Evolutionary conservation across 1,140 invertebrate species (phyloP).

Genomic region (Trialeurodes vaporariorum): DNA sequence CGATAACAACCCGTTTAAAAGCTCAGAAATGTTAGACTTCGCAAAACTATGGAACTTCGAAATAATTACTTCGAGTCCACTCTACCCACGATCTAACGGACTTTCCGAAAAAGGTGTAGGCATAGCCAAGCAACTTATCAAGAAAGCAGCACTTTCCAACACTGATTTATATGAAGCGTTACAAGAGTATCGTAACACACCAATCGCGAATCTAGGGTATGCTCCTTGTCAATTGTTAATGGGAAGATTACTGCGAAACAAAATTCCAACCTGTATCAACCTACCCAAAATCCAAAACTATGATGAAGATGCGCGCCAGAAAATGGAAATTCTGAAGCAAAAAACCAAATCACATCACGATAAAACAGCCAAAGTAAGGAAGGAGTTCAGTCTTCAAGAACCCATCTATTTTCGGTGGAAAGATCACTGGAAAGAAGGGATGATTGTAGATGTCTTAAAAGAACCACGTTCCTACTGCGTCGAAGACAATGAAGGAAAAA

Average conservation of each 20-base stretch:
- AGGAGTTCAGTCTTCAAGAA: no score
- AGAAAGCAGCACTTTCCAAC: background rate
- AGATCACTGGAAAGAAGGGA: no score
- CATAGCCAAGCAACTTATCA: slow-evolving; percentile 6
- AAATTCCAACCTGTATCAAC: background rate
- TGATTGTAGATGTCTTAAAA: no score
- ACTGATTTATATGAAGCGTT: slow-evolving; percentile 8
- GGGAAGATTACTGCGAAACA: background rate
- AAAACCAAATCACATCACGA: slow-evolving; percentile 3
- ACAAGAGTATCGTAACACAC: slow-evolving; percentile 8
- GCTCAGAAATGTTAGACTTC: slow-evolving; percentile 34
- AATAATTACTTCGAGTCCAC: slow-evolving; percentile 30
- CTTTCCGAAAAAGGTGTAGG: slow-evolving; percentile 27
- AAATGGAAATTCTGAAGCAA: no score
- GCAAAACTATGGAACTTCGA: slow-evolving; percentile 31
- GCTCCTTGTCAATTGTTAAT: slow-evolving; percentile 1
- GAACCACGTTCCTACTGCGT: no score
- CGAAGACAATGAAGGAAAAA: no score
- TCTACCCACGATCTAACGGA: slow-evolving; percentile 36
- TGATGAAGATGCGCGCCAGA: no score
- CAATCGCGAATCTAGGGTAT: background rate
- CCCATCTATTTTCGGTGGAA: no score
- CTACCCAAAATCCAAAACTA: slow-evolving; percentile 5
- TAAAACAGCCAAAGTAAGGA: no score
- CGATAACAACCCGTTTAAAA: slow-evolving; percentile 36